Evolutionary conservation across 2,797 vertebrate species (phyloP).

Genomic region (Esox masquinongy): DNA sequence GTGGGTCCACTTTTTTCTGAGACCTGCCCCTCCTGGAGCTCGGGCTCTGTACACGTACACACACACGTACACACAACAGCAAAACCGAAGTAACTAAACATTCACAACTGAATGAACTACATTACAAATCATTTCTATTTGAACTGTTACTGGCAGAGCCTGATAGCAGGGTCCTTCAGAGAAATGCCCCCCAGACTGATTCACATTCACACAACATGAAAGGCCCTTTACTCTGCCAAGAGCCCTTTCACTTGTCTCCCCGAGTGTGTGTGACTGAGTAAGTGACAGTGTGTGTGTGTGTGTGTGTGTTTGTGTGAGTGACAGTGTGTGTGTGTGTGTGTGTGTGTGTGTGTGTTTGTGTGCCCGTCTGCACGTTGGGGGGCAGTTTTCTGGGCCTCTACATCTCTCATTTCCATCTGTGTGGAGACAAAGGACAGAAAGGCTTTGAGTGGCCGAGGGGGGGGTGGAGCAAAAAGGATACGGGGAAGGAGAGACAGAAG

Average conservation of each 20-base stretch:
- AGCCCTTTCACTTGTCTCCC: constrained; percentile 3
- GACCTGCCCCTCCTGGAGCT: constrained; percentile 32
- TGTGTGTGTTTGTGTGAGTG: constrained; percentile 10
- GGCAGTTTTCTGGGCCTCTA: constrained; percentile 10
- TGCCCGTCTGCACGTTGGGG: neutral
- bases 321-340: constrained; percentile 2
- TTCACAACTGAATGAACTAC: constrained; percentile 3
- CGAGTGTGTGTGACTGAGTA: neutral
- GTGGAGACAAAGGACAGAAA: constrained; percentile 25
- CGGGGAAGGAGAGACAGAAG: too few species aligned
- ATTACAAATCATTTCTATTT: neutral
- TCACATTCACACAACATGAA: neutral
- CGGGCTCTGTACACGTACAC: neutral
- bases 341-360: neutral
- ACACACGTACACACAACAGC: neutral
- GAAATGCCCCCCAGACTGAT: neutral
- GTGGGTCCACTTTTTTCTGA: constrained; percentile 37
- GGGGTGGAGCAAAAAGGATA: neutral
- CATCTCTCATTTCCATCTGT: constrained; percentile 37
- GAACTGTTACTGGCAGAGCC: neutral
- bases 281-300: neutral
- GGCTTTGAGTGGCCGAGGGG: constrained; percentile 1
- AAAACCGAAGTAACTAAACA: constrained; percentile 12
- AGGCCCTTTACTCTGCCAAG: constrained; percentile 18
- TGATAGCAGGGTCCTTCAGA: neutral